Base-by-base conservation (phyloP, 1,140 invertebrate species). In the Pachypeltis micranthus region DNA sequence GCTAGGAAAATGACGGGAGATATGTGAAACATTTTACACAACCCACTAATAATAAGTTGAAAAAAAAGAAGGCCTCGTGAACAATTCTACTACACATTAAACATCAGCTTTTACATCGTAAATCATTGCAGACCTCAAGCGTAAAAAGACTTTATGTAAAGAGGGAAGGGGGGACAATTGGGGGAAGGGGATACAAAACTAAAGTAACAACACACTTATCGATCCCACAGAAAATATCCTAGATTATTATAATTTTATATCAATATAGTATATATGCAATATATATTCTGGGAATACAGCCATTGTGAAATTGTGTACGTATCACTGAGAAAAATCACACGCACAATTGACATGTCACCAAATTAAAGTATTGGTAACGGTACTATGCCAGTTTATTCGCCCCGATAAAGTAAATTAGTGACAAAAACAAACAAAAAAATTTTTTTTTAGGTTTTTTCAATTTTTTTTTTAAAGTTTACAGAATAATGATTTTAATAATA, bases 301-400 rank as follows among this genome's bases (percentile, higher is more conserved):
- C 66, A 67, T 64, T 54, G 58, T 63, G 54, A 63, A 51, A 63
- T 63, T 63, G 66, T 65, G 66, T 65, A 67, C 64, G 64, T 67
- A 67, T 67, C 66, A 67, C 66, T 64, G 61, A 39, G 56, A 59
- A 29, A 59, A 59, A 67, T 63, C 63, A 64, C 59, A 47, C 61
- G 62, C 55, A 66, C 58, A 63, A 63, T 66, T 63, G 59, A 65
- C 55, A 51, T 62, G 51, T 62, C 34, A 65, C 51, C 28, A 21
- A 27, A 16, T 25, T 56, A 51, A 10, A 10, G 23, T 59, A 28
- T 23, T 44, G 47, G 27, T 44, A 44, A 59, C 64, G 44, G 59
- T 61, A 31, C 29, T 44, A 23, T 64, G 59, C 55, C 60, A 59
- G 51, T 56, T 62, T 27, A 25, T 39, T 55, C 26, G n/a, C n/a